Conservation (phyloP, 2,113 vertebrate genomes). For the Festucalex cinctus region DNA sequence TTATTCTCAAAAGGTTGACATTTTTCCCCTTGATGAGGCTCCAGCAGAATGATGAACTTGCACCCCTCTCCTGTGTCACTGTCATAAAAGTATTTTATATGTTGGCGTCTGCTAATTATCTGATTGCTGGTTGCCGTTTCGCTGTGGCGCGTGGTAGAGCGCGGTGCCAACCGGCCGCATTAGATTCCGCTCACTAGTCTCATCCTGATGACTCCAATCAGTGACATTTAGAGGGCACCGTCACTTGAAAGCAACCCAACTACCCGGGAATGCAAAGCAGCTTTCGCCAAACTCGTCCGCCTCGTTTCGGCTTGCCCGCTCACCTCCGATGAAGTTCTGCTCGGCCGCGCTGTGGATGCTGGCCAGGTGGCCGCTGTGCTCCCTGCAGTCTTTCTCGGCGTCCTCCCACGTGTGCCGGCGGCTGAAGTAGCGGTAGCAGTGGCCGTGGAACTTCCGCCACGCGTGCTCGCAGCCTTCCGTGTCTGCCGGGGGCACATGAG, state of each 20-base stretch:
- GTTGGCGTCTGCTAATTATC: too few relatives aligned
- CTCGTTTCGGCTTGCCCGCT: constrained; percentile 9
- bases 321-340: constrained; percentile 86
- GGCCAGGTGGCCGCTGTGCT: constrained; percentile 83
- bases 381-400: constrained; percentile 85
- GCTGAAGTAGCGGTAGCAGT: constrained; percentile 87
- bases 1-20: too few relatives aligned
- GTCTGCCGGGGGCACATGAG: constrained; percentile 67
- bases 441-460: constrained; percentile 93
- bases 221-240: not conserved
- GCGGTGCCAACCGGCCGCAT: not conserved
- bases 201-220: not conserved
- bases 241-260: constrained; percentile 1
- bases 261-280: not conserved
- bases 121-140: too few relatives aligned
- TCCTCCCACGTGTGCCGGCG: constrained; percentile 90
- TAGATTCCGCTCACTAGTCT: not conserved
- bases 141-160: not conserved
- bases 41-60: too few relatives aligned
- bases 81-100: too few relatives aligned
- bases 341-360: constrained; percentile 85
- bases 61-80: too few relatives aligned
- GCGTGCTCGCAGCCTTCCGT: constrained; percentile 88
- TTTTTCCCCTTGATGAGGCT: too few relatives aligned
- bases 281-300: not conserved